Evolutionary conservation across 2,113 vertebrate genomes (phyloP).

Genomic region (Cyphomyrus plagiostoma): DNA sequence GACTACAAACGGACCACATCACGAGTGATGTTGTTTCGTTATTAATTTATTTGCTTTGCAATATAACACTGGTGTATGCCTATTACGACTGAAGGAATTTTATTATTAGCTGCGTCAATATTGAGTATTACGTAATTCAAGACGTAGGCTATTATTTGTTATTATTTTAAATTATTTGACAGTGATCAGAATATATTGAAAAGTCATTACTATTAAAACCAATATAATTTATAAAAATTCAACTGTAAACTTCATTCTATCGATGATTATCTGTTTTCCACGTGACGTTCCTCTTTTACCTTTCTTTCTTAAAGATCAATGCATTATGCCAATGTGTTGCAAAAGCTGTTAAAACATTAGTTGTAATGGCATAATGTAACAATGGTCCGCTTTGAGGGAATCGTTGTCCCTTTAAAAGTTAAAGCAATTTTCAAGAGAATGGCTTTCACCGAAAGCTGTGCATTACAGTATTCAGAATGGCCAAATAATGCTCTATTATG

Average conservation of each 20-base stretch:
- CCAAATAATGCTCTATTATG: slow-evolving; percentile 98
- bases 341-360: slow-evolving; percentile 85
- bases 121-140: neutral
- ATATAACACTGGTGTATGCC: neutral
- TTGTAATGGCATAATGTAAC: slow-evolving; percentile 86
- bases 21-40: slow-evolving; percentile 21
- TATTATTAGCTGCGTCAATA: neutral
- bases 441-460: slow-evolving; percentile 83
- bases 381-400: slow-evolving; percentile 88
- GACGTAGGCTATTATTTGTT: neutral
- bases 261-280: slow-evolving; percentile 22
- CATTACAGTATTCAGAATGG: slow-evolving; percentile 98
- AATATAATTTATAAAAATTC: slow-evolving; percentile 3
- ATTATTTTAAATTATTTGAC: neutral
- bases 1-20: slow-evolving; percentile 37
- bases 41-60: neutral
- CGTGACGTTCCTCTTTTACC: slow-evolving; percentile 55
- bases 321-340: slow-evolving; percentile 75
- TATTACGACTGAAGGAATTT: slow-evolving; percentile 6
- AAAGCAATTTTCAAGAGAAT: slow-evolving; percentile 98
- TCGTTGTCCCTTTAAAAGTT: slow-evolving; percentile 95
- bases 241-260: neutral
- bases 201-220: neutral
- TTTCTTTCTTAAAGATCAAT: slow-evolving; percentile 76
- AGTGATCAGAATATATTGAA: neutral